Conservation (phyloP, 2,797 vertebrate species). For the Microctenopoma lineatum region DNA sequence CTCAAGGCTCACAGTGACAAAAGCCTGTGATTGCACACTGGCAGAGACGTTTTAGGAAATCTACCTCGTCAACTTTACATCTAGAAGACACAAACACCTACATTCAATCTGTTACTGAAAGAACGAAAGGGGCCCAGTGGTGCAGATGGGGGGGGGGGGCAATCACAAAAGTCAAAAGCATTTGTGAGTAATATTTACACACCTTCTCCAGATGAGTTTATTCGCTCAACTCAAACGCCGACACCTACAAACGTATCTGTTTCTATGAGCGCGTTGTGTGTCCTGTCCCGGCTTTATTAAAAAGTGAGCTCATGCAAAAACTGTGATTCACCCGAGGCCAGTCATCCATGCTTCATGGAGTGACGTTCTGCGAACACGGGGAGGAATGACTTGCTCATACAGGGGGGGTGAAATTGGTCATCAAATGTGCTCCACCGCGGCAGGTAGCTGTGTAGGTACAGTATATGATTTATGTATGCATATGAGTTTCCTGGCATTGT, state of each 20-base stretch:
- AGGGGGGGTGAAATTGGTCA: slow-evolving; percentile 56
- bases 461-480: slow-evolving; percentile 12
- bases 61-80: slow-evolving; percentile 17
- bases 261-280: slow-evolving; percentile 47
- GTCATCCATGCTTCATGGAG: slow-evolving; percentile 23
- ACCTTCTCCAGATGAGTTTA: slow-evolving; percentile 33
- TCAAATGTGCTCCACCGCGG: slow-evolving; percentile 47
- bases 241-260: slow-evolving; percentile 62
- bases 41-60: slow-evolving; percentile 15
- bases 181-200: slow-evolving; percentile 10
- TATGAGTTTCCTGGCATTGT: slow-evolving; percentile 37
- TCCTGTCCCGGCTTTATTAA: slow-evolving; percentile 28
- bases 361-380: slow-evolving; percentile 23
- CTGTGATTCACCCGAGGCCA: slow-evolving; percentile 47
- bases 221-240: slow-evolving; percentile 38
- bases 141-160: slow-evolving; percentile 11
- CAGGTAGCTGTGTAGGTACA: slow-evolving; percentile 42
- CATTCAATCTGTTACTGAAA: slow-evolving; percentile 51
- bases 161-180: slow-evolving; percentile 30
- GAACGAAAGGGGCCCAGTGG: slow-evolving; percentile 20
- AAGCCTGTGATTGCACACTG: slow-evolving; percentile 4
- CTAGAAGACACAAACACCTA: slow-evolving; percentile 17
- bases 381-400: slow-evolving; percentile 46
- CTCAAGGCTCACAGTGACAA: slow-evolving; percentile 14
- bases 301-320: slow-evolving; percentile 38